A percentile compares a stretch with the other conserved stretches of the same genome.
phyloP scores from a whole-genome alignment of 2,888 invertebrate genomes.

The Rotaria magnacalcarata region DNA sequence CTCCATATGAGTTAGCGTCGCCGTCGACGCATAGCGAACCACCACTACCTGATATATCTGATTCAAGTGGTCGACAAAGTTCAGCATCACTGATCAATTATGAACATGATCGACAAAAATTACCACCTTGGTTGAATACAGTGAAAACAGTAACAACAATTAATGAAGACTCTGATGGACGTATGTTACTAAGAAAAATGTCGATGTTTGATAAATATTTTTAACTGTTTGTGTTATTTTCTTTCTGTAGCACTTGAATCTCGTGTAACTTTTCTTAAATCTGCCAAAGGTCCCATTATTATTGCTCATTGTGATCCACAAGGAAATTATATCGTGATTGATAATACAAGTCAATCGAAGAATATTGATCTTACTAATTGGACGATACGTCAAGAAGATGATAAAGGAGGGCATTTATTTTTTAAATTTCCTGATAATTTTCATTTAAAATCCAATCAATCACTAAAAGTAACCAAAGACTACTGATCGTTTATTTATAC shows the following conservation, averaged over 20 bases:
- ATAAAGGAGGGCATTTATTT: not conserved
- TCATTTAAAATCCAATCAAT: not conserved
- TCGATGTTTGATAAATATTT: too few species aligned
- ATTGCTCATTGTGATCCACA: conserved; percentile 60
- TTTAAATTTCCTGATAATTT: conserved; percentile 13
- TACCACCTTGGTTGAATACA: not conserved
- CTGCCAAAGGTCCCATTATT: conserved; percentile 59
- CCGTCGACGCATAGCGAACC: not conserved
- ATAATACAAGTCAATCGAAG: conserved; percentile 60
- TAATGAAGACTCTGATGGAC: not conserved
- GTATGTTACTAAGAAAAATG: not conserved
- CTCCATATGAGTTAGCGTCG: not conserved
- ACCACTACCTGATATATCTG: not conserved
- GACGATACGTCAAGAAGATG: not conserved
- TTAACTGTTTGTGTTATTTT: not conserved
- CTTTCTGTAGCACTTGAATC: not conserved
- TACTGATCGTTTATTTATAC: too few species aligned
- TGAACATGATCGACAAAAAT: not conserved
- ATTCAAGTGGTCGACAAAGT: not conserved
- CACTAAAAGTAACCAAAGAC: not conserved
- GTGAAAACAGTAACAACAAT: not conserved
- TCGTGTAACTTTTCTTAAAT: conserved; percentile 62
- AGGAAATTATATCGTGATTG: conserved; percentile 60
- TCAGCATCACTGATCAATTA: not conserved
- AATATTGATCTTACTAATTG: conserved; percentile 41